Conservation (phyloP, 2,888 invertebrate species). For the Eilema depressum region DNA sequence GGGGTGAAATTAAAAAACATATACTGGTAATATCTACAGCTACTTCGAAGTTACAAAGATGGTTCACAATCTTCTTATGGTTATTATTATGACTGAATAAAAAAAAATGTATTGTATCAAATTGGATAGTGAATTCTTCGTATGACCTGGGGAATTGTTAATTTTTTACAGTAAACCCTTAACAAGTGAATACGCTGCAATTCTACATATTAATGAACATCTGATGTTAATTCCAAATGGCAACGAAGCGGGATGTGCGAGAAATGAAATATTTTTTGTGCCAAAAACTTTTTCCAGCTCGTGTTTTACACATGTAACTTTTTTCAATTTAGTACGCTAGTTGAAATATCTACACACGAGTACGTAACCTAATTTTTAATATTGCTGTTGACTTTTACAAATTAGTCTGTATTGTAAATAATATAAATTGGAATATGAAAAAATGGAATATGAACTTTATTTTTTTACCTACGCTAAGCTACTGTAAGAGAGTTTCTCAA, state of each 20-base stretch:
- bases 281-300: constrained; percentile 15
- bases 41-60: no score
- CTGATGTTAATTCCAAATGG: constrained; percentile 8
- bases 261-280: constrained; percentile 20
- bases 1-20: no score
- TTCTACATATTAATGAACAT: constrained; percentile 12
- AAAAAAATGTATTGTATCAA: no score
- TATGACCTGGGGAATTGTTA: no score
- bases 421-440: no score
- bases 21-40: no score
- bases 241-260: neutral
- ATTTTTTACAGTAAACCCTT: neutral
- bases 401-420: neutral
- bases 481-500: no score
- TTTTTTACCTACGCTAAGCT: no score
- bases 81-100: no score
- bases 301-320: constrained; percentile 25
- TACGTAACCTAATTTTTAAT: neutral
- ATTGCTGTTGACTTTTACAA: neutral
- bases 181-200: neutral
- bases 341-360: neutral
- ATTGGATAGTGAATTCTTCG: no score
- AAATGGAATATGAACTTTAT: no score
- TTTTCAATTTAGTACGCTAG: neutral
- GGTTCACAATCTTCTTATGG: no score